These are phyloP conservation scores for Scotopteryx bipunctaria DNA, from an alignment of 2,888 invertebrate species.

Conservation along the genomic window DNA sequence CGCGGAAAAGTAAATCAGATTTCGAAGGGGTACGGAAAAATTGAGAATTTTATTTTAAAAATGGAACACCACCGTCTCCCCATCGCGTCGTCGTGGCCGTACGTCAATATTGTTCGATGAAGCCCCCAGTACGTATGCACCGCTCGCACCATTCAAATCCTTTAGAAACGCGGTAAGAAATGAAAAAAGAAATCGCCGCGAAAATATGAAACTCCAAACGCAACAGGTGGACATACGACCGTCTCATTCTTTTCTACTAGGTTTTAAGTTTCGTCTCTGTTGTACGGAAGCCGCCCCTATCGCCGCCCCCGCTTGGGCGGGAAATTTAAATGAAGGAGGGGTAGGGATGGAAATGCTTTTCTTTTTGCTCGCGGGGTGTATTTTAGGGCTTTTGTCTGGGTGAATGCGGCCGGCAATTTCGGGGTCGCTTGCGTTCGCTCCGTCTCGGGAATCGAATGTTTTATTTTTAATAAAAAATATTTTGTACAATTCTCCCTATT, in stretches of 20 bases:
- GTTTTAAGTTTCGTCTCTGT: conserved; percentile 76
- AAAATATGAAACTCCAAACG: conserved; percentile 75
- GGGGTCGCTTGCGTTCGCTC: conserved; percentile 77
- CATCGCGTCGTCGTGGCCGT: conserved; percentile 33
- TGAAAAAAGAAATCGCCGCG: conserved; percentile 74
- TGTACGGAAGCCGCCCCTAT: conserved; percentile 79
- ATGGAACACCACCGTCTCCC: conserved; percentile 48
- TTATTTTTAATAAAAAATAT: conserved; percentile 39
- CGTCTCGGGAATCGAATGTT: conserved; percentile 71
- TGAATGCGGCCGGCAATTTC: conserved; percentile 82
- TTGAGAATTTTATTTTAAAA: conserved; percentile 43
- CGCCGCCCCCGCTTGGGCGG: conserved; percentile 79
- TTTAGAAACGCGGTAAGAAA: conserved; percentile 68
- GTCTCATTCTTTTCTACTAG: conserved; percentile 81
- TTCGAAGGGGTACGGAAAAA: conserved; percentile 9
- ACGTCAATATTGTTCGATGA: conserved; percentile 70
- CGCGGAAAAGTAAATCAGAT: conserved; percentile 1
- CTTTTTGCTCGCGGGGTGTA: conserved; percentile 80
- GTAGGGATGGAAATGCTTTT: conserved; percentile 79
- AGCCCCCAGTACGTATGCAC: conserved; percentile 75
- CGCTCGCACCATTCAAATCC: conserved; percentile 70
- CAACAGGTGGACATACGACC: conserved; percentile 80
- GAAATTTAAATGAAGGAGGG: conserved; percentile 80
- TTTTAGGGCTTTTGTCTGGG: conserved; percentile 82
- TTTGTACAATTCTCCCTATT: conserved; percentile 1